A percentile compares a stretch with the other conserved stretches of the same genome.
These are phyloP conservation scores for Aulostomus chinensis DNA, from an alignment of 2,797 vertebrate species.

Conservation along the genomic window DNA sequence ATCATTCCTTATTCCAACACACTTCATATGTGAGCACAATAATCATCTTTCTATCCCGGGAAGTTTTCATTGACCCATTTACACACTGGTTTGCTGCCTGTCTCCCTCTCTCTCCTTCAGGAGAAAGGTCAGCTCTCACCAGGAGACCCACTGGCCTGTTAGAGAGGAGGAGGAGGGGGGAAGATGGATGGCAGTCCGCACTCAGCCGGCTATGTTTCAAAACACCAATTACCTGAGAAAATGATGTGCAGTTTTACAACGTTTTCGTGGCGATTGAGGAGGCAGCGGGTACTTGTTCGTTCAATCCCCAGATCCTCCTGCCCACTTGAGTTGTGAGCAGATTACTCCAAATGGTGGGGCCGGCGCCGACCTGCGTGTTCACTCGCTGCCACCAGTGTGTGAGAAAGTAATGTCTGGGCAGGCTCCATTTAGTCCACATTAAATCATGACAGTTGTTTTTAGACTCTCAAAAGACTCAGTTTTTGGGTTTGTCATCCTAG, in stretches of 20 bases:
- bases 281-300: not conserved
- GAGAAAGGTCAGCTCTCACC: conserved; percentile 78
- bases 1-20: conserved; percentile 1
- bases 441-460: too few species aligned
- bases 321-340: too few species aligned
- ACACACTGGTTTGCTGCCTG: conserved; percentile 43
- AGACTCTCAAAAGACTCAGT: too few species aligned
- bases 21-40: not conserved
- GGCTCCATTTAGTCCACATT: too few species aligned
- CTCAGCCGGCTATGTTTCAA: conserved; percentile 28
- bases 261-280: not conserved
- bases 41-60: conserved; percentile 35
- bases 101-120: conserved; percentile 53
- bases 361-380: too few species aligned
- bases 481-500: too few species aligned
- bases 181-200: conserved; percentile 37
- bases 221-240: conserved; percentile 7
- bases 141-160: conserved; percentile 63
- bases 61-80: conserved; percentile 65
- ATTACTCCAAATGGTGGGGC: too few species aligned
- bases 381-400: too few species aligned
- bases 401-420: too few species aligned
- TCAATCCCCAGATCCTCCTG: too few species aligned
- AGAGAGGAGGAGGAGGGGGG: conserved; percentile 24
- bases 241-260: conserved; percentile 1